Evolutionary conservation across 2,113 vertebrate species (phyloP).

Genomic region (Pavo muticus): DNA sequence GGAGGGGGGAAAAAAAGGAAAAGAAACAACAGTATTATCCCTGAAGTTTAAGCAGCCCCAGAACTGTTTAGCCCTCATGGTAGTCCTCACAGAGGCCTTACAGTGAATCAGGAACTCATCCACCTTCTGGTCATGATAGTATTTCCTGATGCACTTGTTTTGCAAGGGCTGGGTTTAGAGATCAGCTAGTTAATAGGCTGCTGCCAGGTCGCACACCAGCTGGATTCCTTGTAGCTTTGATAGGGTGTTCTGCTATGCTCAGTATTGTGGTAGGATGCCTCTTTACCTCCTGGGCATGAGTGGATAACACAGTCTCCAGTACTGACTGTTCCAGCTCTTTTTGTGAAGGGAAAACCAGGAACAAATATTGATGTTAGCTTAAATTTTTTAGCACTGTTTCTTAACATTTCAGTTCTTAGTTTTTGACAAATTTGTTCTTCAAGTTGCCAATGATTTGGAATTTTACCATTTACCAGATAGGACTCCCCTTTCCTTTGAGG

Average conservation of each 20-base stretch:
- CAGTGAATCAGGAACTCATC: neutral
- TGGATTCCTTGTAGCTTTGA: neutral
- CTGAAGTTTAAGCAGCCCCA: neutral
- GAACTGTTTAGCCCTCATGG: neutral
- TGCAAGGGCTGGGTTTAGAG: neutral
- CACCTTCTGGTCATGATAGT: neutral
- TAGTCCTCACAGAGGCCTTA: neutral
- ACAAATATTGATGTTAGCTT: neutral
- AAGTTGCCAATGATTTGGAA: neutral
- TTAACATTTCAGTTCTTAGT: neutral
- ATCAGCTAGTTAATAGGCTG: neutral
- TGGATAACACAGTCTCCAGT: rapidly evolving
- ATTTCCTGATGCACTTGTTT: neutral
- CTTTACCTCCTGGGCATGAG: neutral
- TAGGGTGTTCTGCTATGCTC: neutral
- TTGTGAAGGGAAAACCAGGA: neutral
- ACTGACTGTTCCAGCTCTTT: neutral
- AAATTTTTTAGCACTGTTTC: neutral
- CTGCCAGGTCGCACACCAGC: neutral
- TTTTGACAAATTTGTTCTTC: neutral
- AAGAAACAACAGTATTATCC: neutral
- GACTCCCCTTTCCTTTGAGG: neutral
- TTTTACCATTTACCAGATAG: neutral
- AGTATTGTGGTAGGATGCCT: neutral
- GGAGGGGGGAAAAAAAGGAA: no score